Conservation (phyloP, 2,888 invertebrate genomes). For the Leistus spinibarbis region DNA sequence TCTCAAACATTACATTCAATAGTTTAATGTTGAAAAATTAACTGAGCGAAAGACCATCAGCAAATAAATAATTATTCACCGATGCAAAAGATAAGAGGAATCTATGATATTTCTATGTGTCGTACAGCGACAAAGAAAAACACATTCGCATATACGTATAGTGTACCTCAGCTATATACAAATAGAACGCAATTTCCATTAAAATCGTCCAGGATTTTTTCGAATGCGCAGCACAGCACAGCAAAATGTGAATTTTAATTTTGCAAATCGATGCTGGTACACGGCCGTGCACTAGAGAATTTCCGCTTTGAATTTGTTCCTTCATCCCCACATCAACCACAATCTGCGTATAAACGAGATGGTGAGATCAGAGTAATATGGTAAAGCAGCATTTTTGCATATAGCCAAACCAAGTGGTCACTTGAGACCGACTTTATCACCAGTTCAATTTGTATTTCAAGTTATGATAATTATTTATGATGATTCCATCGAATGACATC, state of each 20-base stretch:
- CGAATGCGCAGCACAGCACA: neutral
- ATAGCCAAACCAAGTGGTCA: neutral
- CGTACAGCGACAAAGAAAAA: neutral
- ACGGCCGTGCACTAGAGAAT: neutral
- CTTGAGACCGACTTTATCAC: neutral
- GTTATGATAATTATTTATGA: no score
- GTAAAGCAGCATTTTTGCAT: neutral
- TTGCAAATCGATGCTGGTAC: conserved; percentile 11
- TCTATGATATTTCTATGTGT: neutral
- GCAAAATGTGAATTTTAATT: conserved; percentile 23
- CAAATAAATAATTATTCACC: no score
- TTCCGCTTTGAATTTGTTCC: neutral
- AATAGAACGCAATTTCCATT: conserved; percentile 35
- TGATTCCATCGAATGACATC: no score
- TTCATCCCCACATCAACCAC: neutral
- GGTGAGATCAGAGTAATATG: neutral
- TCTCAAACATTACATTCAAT: no score
- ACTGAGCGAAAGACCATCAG: no score
- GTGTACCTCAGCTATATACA: conserved; percentile 10
- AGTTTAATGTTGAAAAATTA: no score
- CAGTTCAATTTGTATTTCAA: neutral
- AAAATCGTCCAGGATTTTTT: conserved; percentile 21
- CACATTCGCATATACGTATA: conserved; percentile 2
- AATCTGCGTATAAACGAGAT: neutral
- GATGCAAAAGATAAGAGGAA: neutral